Percentiles rank a stretch among this genome's conserved stretches.
Evolutionary conservation across 2,113 vertebrate species (phyloP).

Genomic region (Oxygymnocypris stewartii): DNA sequence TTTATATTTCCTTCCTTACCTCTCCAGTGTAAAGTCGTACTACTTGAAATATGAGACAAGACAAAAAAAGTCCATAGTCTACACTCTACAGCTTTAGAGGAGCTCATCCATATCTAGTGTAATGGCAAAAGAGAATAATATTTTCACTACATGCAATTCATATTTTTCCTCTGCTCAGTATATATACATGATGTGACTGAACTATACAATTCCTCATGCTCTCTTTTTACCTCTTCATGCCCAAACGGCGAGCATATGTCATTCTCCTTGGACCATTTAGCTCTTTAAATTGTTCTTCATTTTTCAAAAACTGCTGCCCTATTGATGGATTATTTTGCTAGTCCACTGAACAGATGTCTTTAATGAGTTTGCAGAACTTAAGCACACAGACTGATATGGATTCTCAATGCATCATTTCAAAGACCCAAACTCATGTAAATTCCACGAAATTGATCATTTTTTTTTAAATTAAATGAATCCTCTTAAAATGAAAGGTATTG

Average conservation of each 20-base stretch:
- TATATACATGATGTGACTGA: background rate
- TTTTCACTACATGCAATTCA: background rate
- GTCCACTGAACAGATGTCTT: conserved; percentile 60
- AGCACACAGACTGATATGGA: background rate
- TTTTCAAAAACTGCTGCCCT: conserved; percentile 51
- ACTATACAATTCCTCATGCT: background rate
- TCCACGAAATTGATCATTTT: background rate
- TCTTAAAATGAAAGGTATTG: background rate
- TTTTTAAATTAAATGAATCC: background rate
- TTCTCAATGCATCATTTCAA: conserved; percentile 24
- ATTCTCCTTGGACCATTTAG: conserved; percentile 7
- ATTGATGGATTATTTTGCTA: conserved; percentile 33
- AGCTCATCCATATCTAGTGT: conserved; percentile 10
- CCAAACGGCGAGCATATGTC: conserved; percentile 7
- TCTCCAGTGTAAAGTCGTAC: background rate
- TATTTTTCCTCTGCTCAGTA: background rate
- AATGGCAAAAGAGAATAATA: background rate
- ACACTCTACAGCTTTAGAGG: background rate
- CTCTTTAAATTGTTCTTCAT: conserved; percentile 21
- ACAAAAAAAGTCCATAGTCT: background rate
- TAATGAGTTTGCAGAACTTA: conserved; percentile 37
- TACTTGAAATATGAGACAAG: background rate
- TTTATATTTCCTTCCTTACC: background rate
- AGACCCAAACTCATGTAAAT: background rate
- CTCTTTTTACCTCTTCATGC: background rate